Evolutionary conservation across 2,113 vertebrate species (phyloP), one percentile per base, ranked within the genome.

Genomic region (Trichomycterus rosablanca): DNA sequence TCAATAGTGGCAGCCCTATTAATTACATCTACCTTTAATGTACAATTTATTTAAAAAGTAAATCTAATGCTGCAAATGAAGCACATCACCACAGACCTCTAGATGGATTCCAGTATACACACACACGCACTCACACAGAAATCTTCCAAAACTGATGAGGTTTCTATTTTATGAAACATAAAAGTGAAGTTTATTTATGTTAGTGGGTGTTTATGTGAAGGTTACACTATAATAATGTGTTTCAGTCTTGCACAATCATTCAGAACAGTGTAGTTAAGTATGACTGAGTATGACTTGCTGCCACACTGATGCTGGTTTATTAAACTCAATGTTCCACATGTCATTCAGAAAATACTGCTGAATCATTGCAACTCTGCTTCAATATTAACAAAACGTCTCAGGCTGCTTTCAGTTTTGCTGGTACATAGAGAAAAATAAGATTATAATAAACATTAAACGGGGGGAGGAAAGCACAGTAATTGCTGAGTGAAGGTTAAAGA

Each of bases 401-500:
- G 26, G 7, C 8, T 32, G 49, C 8, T 45, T 4, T 24, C 30
- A 19, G 5, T 34, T 26, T 55, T n/a, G 5, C 4, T 37, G n/a
- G 14, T 3, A 12, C 24, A n/a, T 7, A 7, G 5, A 23, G 51
- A 15, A 20, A 48, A 45, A 56, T n/a, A 24, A 5, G n/a, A 30
- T 55, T 24, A 37, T 40, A 18, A 40, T 39, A 39, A 56, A 37
- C 28, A 15, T 42, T 46, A 40, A 43, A 51, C 26, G 7, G 20
- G 18, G 6, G 40, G 24, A 24, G 9, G 16, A 69, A 75, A 74
- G 73, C 44, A 59, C 16, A 61, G 4, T 18, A 20, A 50, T 11
- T 16, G 28, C 34, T 2, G 72, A 71, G 80, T 75, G 80, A 40
- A 68, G 46, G 22, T 43, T 50, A 67, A 34, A 45, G 58, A 39